phyloP scores from a whole-genome alignment of 2,797 vertebrate species.

The Leuciscus waleckii region DNA sequence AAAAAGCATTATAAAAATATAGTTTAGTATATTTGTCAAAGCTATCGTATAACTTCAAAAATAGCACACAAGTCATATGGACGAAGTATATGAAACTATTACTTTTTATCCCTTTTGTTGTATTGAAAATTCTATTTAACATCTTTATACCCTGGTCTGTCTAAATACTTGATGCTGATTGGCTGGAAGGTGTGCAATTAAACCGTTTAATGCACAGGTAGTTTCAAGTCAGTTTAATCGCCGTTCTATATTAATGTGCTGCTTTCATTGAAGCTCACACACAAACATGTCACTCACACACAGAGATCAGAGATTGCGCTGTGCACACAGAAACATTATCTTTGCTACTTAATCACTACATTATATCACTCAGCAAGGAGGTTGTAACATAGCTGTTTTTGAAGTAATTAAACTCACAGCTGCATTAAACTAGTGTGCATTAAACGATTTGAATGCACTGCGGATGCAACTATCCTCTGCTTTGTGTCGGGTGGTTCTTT shows the following conservation, averaged over 20 bases:
- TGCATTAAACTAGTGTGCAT: background rate
- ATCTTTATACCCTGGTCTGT: background rate
- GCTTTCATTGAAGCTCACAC: too few relatives aligned
- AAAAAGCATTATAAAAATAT: too few relatives aligned
- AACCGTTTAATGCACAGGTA: too few relatives aligned
- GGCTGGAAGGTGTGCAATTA: too few relatives aligned
- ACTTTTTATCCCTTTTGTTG: background rate
- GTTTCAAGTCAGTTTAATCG: too few relatives aligned
- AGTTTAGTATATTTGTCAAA: background rate
- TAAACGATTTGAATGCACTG: background rate
- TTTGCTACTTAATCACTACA: too few relatives aligned
- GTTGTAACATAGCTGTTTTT: background rate
- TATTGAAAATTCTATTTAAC: background rate
- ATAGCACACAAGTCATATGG: background rate
- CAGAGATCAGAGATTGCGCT: too few relatives aligned
- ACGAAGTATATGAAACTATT: background rate
- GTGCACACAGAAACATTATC: too few relatives aligned
- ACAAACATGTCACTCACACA: too few relatives aligned
- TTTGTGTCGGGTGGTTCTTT: background rate
- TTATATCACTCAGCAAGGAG: background rate
- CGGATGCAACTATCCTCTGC: background rate
- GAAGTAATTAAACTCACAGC: too few relatives aligned
- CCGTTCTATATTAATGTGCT: too few relatives aligned
- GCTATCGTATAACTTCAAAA: background rate
- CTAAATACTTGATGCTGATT: too few relatives aligned